Evolutionary conservation across 2,797 vertebrate species (phyloP).

Genomic region (Neoniphon sammara): DNA sequence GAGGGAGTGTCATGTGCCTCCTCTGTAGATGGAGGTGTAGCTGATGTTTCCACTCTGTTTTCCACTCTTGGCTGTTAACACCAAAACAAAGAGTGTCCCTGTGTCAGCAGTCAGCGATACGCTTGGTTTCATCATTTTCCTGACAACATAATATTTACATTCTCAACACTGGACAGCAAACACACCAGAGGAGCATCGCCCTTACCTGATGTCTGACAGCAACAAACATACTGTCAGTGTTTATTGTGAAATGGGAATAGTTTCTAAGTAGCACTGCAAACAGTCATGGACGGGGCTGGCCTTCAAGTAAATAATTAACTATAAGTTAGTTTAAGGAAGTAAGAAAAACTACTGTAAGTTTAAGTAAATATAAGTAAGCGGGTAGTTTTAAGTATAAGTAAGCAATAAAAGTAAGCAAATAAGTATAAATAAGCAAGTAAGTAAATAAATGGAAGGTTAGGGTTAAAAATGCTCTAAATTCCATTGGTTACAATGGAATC

Average conservation of each 20-base stretch:
- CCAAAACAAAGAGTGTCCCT: slow-evolving; percentile 58
- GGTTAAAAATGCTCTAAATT: too few relatives aligned
- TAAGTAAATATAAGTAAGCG: too few relatives aligned
- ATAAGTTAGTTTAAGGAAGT: too few relatives aligned
- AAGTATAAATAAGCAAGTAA: too few relatives aligned
- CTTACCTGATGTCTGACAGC: slow-evolving; percentile 23
- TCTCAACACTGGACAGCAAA: slow-evolving; percentile 56
- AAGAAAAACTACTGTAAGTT: too few relatives aligned
- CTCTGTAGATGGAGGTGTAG: slow-evolving; percentile 25
- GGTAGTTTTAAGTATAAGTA: too few relatives aligned
- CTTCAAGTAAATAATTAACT: too few relatives aligned
- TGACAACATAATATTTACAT: slow-evolving; percentile 63
- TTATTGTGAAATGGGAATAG: slow-evolving; percentile 23
- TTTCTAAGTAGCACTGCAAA: neutral
- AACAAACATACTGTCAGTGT: slow-evolving; percentile 44
- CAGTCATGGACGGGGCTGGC: too few relatives aligned
- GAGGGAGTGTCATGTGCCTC: slow-evolving; percentile 15
- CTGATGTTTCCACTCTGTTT: slow-evolving; percentile 37
- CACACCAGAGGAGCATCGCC: slow-evolving; percentile 22
- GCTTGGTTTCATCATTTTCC: neutral
- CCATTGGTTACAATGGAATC: too few relatives aligned
- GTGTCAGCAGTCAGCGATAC: slow-evolving; percentile 55
- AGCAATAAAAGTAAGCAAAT: too few relatives aligned
- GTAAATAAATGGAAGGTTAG: too few relatives aligned
- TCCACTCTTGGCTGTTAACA: slow-evolving; percentile 48